Percentiles rank a stretch among this genome's conserved stretches.
Conservation (phyloP, 1,140 invertebrate genomes). For the Caerostris extrusa region DNA sequence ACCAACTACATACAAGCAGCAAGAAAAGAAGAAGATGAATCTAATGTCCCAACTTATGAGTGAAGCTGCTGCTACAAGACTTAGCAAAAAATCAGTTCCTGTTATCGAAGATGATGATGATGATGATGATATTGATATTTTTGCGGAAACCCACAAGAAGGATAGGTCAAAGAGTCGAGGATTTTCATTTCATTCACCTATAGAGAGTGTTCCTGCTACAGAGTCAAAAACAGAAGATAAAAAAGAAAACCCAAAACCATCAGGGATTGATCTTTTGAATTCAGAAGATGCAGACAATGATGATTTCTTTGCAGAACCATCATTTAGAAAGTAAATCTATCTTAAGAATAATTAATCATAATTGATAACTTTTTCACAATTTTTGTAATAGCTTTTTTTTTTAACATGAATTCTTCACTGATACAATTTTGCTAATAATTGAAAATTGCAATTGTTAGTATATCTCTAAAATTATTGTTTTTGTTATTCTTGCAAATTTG, state of each 20-base stretch:
- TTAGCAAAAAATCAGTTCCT: neutral
- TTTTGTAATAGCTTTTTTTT: too few relatives aligned
- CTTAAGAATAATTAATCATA: too few relatives aligned
- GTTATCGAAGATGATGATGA: neutral
- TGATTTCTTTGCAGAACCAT: slow-evolving; percentile 67
- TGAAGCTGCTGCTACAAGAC: slow-evolving; percentile 48
- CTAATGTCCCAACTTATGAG: slow-evolving; percentile 67
- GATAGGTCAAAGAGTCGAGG: slow-evolving; percentile 1
- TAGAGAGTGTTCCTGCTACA: slow-evolving; percentile 4
- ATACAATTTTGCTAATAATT: too few relatives aligned
- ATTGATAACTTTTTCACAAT: too few relatives aligned
- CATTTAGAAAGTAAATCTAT: slow-evolving; percentile 68
- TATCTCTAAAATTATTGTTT: too few relatives aligned
- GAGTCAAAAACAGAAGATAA: neutral
- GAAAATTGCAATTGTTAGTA: too few relatives aligned
- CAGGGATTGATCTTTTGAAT: neutral
- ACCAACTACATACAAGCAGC: slow-evolving; percentile 16
- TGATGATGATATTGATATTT: slow-evolving; percentile 64
- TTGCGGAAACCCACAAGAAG: slow-evolving; percentile 17
- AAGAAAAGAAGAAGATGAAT: slow-evolving; percentile 74
- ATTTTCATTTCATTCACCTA: slow-evolving; percentile 54
- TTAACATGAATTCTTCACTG: too few relatives aligned
- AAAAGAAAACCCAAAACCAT: neutral
- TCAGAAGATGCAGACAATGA: slow-evolving; percentile 62
- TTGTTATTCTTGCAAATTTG: too few relatives aligned